Conservation (phyloP, 2,113 vertebrate species). For the Solea solea region DNA sequence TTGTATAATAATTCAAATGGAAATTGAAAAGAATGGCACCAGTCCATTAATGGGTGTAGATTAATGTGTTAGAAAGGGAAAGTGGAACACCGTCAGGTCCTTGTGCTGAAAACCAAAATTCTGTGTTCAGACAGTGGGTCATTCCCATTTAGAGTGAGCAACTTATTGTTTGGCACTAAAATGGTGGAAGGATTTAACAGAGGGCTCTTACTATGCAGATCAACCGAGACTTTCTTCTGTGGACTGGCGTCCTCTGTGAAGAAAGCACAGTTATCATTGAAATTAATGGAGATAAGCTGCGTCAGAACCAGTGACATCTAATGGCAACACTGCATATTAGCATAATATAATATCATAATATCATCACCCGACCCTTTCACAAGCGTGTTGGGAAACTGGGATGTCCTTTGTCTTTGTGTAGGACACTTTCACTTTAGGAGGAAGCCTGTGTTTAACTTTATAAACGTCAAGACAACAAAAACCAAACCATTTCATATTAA, state of each 20-base stretch:
- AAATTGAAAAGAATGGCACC: background rate
- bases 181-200: constrained; percentile 53
- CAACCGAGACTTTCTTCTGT: constrained; percentile 84
- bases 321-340: too few species aligned
- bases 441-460: too few species aligned
- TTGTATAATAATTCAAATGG: background rate
- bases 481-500: too few species aligned
- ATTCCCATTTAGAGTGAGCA: constrained; percentile 30
- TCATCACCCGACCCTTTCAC: too few species aligned
- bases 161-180: constrained; percentile 44
- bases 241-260: constrained; percentile 81
- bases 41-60: constrained; percentile 19
- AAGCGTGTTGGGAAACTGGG: too few species aligned
- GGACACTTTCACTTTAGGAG: too few species aligned
- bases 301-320: too few species aligned
- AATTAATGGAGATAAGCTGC: constrained; percentile 48
- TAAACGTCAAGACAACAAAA: too few species aligned
- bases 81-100: constrained; percentile 15
- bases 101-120: constrained; percentile 29
- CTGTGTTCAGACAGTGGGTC: constrained; percentile 35
- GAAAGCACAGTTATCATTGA: constrained; percentile 74
- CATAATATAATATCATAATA: too few species aligned
- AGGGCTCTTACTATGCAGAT: constrained; percentile 83
- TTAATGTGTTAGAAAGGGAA: constrained; percentile 52
- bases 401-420: too few species aligned